Evolutionary conservation across 2,113 vertebrate genomes (phyloP).

Genomic region (Otocyon megalotis): DNA sequence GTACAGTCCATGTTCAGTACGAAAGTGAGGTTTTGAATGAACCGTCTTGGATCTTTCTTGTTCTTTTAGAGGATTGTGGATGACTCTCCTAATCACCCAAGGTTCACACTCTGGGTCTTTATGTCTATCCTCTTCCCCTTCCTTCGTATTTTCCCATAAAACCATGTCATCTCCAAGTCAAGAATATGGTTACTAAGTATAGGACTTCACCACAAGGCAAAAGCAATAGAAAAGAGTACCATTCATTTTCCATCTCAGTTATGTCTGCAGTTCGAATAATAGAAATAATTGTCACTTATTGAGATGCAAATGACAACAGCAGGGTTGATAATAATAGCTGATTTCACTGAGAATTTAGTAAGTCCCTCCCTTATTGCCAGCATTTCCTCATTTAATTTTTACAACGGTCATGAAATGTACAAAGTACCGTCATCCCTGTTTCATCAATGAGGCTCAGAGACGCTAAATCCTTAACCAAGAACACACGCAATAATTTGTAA

Average conservation of each 20-base stretch:
- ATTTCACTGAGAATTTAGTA: background rate
- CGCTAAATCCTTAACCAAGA: background rate
- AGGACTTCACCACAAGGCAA: background rate
- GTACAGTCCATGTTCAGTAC: background rate
- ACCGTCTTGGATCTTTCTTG: background rate
- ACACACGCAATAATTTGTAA: background rate
- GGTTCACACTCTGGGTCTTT: background rate
- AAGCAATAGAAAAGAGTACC: background rate
- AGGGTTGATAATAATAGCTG: background rate
- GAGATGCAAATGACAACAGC: conserved; percentile 3
- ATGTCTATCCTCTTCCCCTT: background rate
- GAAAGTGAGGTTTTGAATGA: background rate
- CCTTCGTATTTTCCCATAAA: background rate
- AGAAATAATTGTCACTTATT: conserved; percentile 1
- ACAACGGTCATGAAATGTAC: background rate
- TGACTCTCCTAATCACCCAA: background rate
- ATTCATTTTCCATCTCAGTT: background rate
- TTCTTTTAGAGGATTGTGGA: no score
- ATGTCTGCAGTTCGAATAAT: background rate
- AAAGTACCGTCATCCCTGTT: background rate
- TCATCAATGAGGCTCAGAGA: background rate
- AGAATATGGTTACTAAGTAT: background rate
- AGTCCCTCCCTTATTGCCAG: background rate
- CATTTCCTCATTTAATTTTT: conserved; percentile 1
- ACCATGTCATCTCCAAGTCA: background rate